Percentiles rank a stretch among this genome's conserved stretches.
phyloP scores from a whole-genome alignment of 2,888 invertebrate species.

The Lathronympha strigana region DNA sequence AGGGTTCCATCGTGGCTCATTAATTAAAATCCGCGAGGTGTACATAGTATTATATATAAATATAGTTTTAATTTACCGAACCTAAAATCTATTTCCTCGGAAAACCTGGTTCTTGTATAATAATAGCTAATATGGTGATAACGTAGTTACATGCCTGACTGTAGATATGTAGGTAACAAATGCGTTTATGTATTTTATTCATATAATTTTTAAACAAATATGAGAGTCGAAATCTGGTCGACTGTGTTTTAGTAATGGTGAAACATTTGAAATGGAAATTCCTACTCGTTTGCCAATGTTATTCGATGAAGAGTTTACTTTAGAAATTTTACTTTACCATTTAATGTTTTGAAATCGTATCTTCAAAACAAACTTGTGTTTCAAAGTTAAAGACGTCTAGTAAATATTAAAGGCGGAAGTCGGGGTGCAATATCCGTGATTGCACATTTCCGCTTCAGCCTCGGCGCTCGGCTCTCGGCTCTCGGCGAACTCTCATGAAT shows the following conservation, averaged over 20 bases:
- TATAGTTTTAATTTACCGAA: too few species aligned
- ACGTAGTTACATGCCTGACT: too few species aligned
- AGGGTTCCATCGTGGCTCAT: too few species aligned
- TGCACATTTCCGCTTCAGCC: slow-evolving; percentile 41
- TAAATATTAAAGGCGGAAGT: slow-evolving; percentile 42
- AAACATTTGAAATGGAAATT: not conserved
- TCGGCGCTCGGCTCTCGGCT: slow-evolving; percentile 27
- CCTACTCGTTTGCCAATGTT: slow-evolving; percentile 8
- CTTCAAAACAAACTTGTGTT: slow-evolving; percentile 38
- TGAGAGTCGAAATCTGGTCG: not conserved
- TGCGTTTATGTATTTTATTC: too few species aligned
- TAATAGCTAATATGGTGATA: too few species aligned
- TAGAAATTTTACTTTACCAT: slow-evolving; percentile 24
- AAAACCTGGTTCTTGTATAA: too few species aligned
- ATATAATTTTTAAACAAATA: too few species aligned
- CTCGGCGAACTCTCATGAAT: slow-evolving; percentile 41
- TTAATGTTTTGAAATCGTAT: slow-evolving; percentile 37
- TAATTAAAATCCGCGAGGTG: too few species aligned
- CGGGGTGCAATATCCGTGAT: slow-evolving; percentile 42
- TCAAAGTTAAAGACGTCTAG: slow-evolving; percentile 38
- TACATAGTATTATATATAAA: too few species aligned
- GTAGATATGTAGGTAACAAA: too few species aligned
- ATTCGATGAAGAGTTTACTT: slow-evolving; percentile 23
- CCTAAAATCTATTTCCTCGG: too few species aligned
- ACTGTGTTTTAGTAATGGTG: not conserved